These are phyloP conservation scores for Neoscelio sp. DNA, from an alignment of 2,888 invertebrate genomes.

Conservation along the genomic window DNA sequence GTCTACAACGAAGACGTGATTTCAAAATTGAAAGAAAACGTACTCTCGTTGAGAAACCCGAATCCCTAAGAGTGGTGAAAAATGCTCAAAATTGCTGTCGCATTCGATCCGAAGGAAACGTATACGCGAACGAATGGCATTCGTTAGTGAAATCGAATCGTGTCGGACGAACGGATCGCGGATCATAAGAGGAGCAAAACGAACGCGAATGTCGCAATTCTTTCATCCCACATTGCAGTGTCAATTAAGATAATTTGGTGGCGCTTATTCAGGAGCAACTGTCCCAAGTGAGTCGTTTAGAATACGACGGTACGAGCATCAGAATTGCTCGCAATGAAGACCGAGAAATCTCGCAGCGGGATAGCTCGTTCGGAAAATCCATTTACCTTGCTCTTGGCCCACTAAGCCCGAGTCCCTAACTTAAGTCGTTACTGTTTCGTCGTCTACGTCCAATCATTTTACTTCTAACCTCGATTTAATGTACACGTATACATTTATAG, in stretches of 20 bases:
- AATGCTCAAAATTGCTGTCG: not conserved
- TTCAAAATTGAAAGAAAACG: slow-evolving; percentile 5
- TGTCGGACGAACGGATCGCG: too few relatives aligned
- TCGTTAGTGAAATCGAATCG: too few relatives aligned
- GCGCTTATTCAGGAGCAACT: slow-evolving; percentile 18
- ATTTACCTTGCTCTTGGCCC: slow-evolving; percentile 64
- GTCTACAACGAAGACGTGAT: slow-evolving; percentile 5
- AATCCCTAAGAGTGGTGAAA: too few relatives aligned
- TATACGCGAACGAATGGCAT: too few relatives aligned
- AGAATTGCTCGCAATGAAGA: slow-evolving; percentile 58
- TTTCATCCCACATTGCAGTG: slow-evolving; percentile 7
- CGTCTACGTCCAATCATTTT: slow-evolving; percentile 41
- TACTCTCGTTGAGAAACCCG: not conserved
- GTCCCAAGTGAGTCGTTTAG: slow-evolving; percentile 50
- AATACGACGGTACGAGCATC: slow-evolving; percentile 38
- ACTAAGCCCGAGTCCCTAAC: slow-evolving; percentile 50
- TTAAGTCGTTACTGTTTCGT: slow-evolving; percentile 46
- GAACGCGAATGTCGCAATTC: slow-evolving; percentile 9
- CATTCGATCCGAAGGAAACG: too few relatives aligned
- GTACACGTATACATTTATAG: not conserved
- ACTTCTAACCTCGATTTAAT: not conserved
- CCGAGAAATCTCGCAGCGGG: slow-evolving; percentile 51
- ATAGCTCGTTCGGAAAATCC: slow-evolving; percentile 63
- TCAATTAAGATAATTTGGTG: slow-evolving; percentile 50
- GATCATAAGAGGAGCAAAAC: too few relatives aligned